These are phyloP conservation scores for Coelogynopora nodosa DNA, from an alignment of 2,888 invertebrate genomes.

Conservation along the genomic window DNA sequence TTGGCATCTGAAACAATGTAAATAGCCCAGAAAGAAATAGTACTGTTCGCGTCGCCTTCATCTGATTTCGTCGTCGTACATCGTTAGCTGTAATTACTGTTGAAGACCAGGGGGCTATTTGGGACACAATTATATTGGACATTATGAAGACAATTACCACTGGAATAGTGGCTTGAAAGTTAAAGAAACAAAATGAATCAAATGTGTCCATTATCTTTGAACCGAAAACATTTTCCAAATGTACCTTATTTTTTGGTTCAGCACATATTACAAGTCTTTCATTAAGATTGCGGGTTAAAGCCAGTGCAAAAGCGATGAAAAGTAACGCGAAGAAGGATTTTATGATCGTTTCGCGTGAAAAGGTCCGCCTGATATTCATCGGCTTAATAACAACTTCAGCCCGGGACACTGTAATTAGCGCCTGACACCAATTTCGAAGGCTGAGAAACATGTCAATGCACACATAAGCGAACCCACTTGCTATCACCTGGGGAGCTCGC, in stretches of 20 bases:
- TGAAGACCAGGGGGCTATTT: slow-evolving; percentile 3
- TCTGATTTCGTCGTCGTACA: background rate
- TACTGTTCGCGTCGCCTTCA: slow-evolving; percentile 26
- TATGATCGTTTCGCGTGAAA: background rate
- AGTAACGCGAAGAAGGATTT: background rate
- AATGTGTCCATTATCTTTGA: background rate
- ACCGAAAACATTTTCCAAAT: slow-evolving; percentile 17
- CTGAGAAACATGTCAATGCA: background rate
- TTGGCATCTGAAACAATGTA: slow-evolving; percentile 15
- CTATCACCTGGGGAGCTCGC: background rate
- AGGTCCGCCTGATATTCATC: background rate
- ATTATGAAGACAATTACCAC: background rate
- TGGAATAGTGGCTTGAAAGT: slow-evolving; percentile 14
- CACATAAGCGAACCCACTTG: background rate
- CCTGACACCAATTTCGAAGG: slow-evolving; percentile 30
- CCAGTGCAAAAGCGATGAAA: background rate
- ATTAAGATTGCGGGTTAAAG: background rate
- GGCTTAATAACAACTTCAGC: background rate
- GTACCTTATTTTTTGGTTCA: background rate
- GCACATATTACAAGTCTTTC: background rate
- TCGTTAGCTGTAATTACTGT: background rate
- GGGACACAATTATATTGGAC: background rate
- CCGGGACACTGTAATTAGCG: background rate
- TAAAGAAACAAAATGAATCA: slow-evolving; percentile 1
- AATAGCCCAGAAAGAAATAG: background rate